phyloP scores from a whole-genome alignment of 2,797 vertebrate genomes.

The Hoplostethus atlanticus region DNA sequence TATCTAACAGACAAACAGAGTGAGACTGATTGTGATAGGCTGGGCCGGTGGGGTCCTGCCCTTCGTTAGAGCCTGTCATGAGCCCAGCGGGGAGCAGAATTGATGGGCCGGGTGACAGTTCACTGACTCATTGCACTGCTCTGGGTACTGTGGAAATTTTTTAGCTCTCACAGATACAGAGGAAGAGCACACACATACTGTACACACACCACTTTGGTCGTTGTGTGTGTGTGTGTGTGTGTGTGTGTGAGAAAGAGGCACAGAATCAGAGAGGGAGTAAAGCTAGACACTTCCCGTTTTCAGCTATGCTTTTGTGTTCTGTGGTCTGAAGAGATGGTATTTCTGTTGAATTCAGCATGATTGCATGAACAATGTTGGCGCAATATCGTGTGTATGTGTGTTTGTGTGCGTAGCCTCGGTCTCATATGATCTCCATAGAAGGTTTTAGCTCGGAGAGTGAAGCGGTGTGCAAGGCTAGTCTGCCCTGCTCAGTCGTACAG shows the following conservation, averaged over 20 bases:
- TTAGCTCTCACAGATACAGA: not conserved
- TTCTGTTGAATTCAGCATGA: not conserved
- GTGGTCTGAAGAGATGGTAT: not conserved
- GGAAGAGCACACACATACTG: not conserved
- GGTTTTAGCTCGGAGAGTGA: conserved; percentile 44
- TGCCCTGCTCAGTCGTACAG: conserved; percentile 64
- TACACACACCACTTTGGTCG: not conserved
- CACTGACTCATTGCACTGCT: conserved; percentile 48
- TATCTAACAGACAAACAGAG: conserved; percentile 4
- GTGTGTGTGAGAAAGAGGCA: conserved; percentile 6
- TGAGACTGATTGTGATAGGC: conserved; percentile 26
- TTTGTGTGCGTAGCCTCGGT: not conserved
- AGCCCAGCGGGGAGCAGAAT: conserved; percentile 40
- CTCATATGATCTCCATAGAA: conserved; percentile 51
- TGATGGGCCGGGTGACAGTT: conserved; percentile 44
- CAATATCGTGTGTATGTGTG: not conserved
- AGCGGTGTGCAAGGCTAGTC: conserved; percentile 43
- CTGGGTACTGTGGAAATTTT: conserved; percentile 23
- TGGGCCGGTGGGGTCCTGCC: conserved; percentile 37
- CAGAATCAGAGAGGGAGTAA: not conserved
- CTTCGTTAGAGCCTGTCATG: conserved; percentile 49
- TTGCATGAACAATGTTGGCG: not conserved
- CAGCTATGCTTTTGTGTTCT: not conserved
- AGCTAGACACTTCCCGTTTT: not conserved
- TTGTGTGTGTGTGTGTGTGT: not conserved